Evolutionary conservation across 64 coral and sea anemone genomes (phyloP), one percentile per base, ranked within the genome.

Genomic region (Montipora cactus): DNA sequence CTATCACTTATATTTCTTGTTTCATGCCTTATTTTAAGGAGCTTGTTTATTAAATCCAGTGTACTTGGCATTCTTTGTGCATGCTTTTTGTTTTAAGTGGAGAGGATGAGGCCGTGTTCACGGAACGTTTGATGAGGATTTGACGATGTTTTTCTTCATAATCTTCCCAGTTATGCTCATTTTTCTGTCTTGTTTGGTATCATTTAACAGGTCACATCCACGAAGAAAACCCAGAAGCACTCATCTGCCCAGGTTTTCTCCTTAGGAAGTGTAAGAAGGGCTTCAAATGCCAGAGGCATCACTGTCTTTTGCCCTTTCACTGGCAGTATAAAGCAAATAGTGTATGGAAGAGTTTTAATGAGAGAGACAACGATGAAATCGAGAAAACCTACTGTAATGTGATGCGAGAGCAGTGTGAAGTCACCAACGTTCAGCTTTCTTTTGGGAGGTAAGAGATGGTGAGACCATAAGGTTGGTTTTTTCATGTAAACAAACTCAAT

Each of bases 241-340:
- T 12, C 47, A 95, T 95, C 22, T 97, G 95, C 74, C 16, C 28
- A 51, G 70, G 86, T 12, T 97, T 88, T 67, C 75, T 97, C n/a
- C 81, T 97, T 28, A 88, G 88, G 2, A 94, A 76, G 20, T 97
- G 95, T n/a, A 93, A 87, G n/a, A 87, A 91, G 22, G 95, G 95
- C 8, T 1, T 1, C 5, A 79, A 86, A 45, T 96, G 95, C 47
- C 15, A 44, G 7, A 46, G 20, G 1, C 95, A 97, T 37, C 95
- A 97, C 58, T 91, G 95, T n/a, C 48, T 21, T 49, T 67, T 91
- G 81, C 89, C 95, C 4, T 97, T 88, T 62, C 92, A 94, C 44
- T 97, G 95, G 95, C 80, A 93, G n/a, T 97, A 97, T 77, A 46
- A 28, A 11, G 15, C 7, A 5, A 13, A 50, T 2, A 47, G 53